Conservation (phyloP, 2,888 invertebrate species). For the Magallana nippona region DNA sequence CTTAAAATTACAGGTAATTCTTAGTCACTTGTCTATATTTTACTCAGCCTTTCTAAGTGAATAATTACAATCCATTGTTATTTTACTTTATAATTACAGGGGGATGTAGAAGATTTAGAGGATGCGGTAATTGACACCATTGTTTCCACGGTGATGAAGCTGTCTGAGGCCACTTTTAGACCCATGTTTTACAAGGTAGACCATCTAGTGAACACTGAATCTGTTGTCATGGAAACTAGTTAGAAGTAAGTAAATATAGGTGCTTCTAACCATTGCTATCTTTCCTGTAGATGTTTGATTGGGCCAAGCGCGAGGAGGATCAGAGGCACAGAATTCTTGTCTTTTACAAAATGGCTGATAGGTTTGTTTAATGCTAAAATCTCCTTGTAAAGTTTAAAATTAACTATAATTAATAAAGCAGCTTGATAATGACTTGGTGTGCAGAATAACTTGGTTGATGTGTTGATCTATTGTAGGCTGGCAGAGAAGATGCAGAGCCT, state of each 20-base stretch:
- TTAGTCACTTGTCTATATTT: background rate
- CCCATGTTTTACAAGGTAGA: conserved; percentile 87
- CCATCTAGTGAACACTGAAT: no score
- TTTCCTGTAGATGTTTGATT: conserved; percentile 87
- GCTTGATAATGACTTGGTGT: background rate
- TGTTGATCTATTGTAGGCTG: conserved; percentile 82
- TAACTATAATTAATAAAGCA: background rate
- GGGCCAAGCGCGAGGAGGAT: conserved; percentile 85
- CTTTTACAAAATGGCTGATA: conserved; percentile 85
- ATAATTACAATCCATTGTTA: no score
- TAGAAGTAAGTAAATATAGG: background rate
- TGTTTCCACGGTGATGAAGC: conserved; percentile 89
- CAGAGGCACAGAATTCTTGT: conserved; percentile 87
- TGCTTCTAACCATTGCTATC: background rate
- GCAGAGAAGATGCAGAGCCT: conserved; percentile 91
- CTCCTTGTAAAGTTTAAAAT: background rate
- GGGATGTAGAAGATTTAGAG: conserved; percentile 83
- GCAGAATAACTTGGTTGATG: background rate
- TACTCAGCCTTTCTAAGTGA: background rate
- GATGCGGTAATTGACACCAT: conserved; percentile 88
- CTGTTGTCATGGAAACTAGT: no score
- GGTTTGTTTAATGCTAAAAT: conserved; percentile 57
- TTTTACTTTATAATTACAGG: background rate
- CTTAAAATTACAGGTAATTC: background rate
- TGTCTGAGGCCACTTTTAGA: conserved; percentile 93